Percentiles rank a stretch among this genome's conserved stretches.
These are phyloP conservation scores for Drosophila equinoxialis DNA, from an alignment of 1,140 invertebrate species.

Conservation along the genomic window DNA sequence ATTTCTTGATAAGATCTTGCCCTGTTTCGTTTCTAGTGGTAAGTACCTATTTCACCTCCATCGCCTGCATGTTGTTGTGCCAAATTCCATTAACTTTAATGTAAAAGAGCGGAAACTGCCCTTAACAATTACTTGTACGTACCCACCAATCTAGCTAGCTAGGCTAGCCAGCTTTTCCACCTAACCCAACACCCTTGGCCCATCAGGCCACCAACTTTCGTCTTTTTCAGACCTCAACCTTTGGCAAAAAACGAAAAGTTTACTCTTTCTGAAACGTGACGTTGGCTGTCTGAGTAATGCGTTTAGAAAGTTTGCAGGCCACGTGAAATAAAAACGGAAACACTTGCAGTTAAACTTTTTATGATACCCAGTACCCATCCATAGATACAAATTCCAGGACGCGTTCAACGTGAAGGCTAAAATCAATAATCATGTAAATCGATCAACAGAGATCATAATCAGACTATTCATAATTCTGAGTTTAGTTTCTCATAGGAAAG, in stretches of 20 bases:
- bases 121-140: constrained; percentile 49
- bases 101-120: constrained; percentile 31
- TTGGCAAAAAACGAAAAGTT: constrained; percentile 18
- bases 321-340: constrained; percentile 77
- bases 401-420: too few relatives aligned
- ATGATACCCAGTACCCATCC: background rate
- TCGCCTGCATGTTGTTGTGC: constrained; percentile 39
- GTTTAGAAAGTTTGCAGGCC: constrained; percentile 69
- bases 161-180: background rate
- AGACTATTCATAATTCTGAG: too few relatives aligned
- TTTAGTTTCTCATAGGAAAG: too few relatives aligned
- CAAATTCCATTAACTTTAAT: constrained; percentile 76
- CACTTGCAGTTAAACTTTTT: constrained; percentile 65
- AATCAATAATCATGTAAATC: too few relatives aligned
- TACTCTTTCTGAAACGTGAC: constrained; percentile 72
- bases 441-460: too few relatives aligned
- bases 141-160: background rate
- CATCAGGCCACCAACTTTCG: background rate
- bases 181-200: background rate
- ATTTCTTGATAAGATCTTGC: constrained; percentile 67
- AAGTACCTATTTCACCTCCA: constrained; percentile 42
- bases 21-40: constrained; percentile 10
- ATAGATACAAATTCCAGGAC: background rate
- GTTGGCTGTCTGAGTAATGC: constrained; percentile 58
- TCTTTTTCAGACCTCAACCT: background rate